Percentiles rank a stretch among this genome's conserved stretches.
These are phyloP conservation scores for Sycophaga agraensis DNA, from an alignment of 1,140 invertebrate genomes.

Conservation along the genomic window DNA sequence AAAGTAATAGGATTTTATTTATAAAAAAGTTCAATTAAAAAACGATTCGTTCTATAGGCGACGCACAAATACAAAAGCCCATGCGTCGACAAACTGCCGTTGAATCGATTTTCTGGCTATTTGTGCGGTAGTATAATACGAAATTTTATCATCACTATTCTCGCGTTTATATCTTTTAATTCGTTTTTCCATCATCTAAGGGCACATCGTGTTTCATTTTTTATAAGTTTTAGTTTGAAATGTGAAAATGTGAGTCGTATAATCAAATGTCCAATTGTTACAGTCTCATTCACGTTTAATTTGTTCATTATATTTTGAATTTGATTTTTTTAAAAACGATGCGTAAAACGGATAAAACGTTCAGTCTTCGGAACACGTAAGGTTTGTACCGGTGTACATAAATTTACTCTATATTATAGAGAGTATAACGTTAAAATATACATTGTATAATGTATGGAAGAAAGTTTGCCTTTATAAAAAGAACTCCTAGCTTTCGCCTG, in stretches of 20 bases:
- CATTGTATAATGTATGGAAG: slow-evolving; percentile 2
- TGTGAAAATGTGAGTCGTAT: too few species aligned
- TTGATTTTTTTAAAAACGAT: not conserved
- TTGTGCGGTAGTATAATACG: not conserved
- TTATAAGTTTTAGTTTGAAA: not conserved
- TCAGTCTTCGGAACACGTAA: slow-evolving; percentile 20
- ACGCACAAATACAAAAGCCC: slow-evolving; percentile 15
- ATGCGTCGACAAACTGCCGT: not conserved
- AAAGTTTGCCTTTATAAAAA: not conserved
- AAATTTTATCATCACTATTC: too few species aligned
- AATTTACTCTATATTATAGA: slow-evolving; percentile 21
- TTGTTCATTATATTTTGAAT: too few species aligned
- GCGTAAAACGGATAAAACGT: not conserved
- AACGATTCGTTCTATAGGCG: too few species aligned
- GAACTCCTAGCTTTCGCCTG: not conserved
- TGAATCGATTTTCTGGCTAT: not conserved
- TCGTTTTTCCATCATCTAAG: too few species aligned
- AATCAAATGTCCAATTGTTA: too few species aligned
- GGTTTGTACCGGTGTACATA: slow-evolving; percentile 9
- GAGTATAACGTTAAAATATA: slow-evolving; percentile 31
- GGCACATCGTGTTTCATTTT: not conserved
- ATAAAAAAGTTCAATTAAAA: too few species aligned
- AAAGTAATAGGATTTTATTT: too few species aligned
- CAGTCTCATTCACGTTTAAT: too few species aligned
- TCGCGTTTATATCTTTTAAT: too few species aligned